These are phyloP conservation scores for Drosophila pseudotalamancana DNA, from an alignment of 2,888 invertebrate species.

Conservation along the genomic window DNA sequence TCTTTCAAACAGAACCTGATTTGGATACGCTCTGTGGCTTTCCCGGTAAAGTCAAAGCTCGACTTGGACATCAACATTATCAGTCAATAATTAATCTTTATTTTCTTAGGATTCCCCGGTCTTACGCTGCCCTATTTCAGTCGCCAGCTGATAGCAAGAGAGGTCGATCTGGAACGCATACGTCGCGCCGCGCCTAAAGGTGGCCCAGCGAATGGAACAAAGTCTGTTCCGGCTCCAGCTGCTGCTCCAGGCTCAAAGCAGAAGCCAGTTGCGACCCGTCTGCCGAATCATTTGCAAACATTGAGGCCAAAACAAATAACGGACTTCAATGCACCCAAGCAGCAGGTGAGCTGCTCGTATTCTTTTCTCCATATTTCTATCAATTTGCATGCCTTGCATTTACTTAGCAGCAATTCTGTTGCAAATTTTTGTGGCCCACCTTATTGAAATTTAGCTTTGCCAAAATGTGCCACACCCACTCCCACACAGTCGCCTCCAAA, in stretches of 20 bases:
- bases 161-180: conserved; percentile 92
- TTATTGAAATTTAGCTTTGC: conserved; percentile 39
- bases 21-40: conserved; percentile 86
- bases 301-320: conserved; percentile 87
- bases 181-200: conserved; percentile 85
- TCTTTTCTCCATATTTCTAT: conserved; percentile 18
- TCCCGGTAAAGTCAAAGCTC: conserved; percentile 68
- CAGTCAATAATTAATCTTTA: neutral
- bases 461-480: conserved; percentile 19
- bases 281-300: conserved; percentile 90
- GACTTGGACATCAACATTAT: neutral
- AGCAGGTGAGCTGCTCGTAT: conserved; percentile 69
- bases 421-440: conserved; percentile 62
- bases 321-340: conserved; percentile 76
- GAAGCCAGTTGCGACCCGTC: conserved; percentile 54
- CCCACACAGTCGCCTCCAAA: neutral
- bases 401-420: conserved; percentile 78
- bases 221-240: neutral
- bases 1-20: conserved; percentile 90
- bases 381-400: conserved; percentile 77
- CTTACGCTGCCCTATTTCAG: conserved; percentile 87
- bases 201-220: conserved; percentile 11
- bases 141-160: conserved; percentile 92
- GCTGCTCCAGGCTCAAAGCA: conserved; percentile 30
- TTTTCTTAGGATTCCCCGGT: conserved; percentile 76